Base-by-base conservation (phyloP, 2,888 invertebrate species). In the Agrypnus murinus region DNA sequence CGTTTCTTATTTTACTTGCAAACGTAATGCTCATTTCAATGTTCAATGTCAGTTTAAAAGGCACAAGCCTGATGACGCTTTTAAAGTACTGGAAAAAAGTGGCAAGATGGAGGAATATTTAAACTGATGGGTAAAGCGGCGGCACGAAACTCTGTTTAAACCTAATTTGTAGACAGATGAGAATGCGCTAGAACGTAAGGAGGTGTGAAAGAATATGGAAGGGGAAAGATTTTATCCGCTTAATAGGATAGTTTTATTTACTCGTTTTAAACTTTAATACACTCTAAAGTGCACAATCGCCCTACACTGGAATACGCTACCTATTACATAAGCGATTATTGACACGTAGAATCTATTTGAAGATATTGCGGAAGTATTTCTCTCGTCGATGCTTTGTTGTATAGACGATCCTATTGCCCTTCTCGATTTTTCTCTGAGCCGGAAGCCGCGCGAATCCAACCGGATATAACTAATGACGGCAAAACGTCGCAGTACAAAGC, bases 381-480 rank as follows among this genome's bases (percentile, higher is more conserved):
- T 75, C 75, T 73, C 73, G 71, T 69, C 73, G 71, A 74, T 74
- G 75, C 71, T 73, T 74, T 72, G 73, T 71, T 71, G 67, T 65
- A 69, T 71, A 68, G 15, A 72, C 72, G 69, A 75, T 77, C 77
- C 72, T 74, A 74, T 71, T 71, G 74, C 69, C 73, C 71, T 76
- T 76, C 73, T 69, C 64, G 72, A 73, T 74, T 76, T 76, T 70
- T 74, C 74, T 78, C 75, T 76, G 74, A 75, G 73, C 60, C 73
- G 79, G 81, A 79, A 78, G 78, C 77, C 78, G 75, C 77, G 80
- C 77, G 80, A 77, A 80, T 75, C 77, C 75, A 78, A 80, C 81
- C 81, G 81, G 81, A 81, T 79, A 81, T 81, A 81, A 81, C 78
- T 80, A 80, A 81, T 81, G 80, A 80, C 79, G 79, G 78, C 77